A percentile compares a stretch with the other conserved stretches of the same genome.
phyloP scores from a whole-genome alignment of 2,888 invertebrate species.

The Nycteola revayana region DNA sequence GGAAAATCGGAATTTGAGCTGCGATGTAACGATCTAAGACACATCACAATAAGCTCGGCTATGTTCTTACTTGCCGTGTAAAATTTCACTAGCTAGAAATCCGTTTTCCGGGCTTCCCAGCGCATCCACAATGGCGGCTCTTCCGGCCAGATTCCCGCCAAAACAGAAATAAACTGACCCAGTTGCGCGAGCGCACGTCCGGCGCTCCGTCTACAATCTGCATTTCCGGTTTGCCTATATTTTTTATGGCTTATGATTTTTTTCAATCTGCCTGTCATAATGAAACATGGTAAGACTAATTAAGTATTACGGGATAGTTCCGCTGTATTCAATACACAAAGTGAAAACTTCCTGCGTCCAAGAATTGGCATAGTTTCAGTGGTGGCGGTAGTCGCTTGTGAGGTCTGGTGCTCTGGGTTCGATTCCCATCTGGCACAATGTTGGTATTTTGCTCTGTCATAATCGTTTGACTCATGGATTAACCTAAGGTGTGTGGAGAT shows the following conservation, averaged over 20 bases:
- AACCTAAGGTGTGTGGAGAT: too few relatives aligned
- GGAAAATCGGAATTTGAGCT: conserved; percentile 47
- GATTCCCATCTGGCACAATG: too few relatives aligned
- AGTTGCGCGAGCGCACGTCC: conserved; percentile 73
- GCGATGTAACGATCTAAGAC: conserved; percentile 38
- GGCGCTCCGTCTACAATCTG: conserved; percentile 68
- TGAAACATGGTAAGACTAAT: conserved; percentile 43
- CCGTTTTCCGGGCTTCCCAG: conserved; percentile 78
- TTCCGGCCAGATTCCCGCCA: conserved; percentile 82
- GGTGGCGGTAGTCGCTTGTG: too few relatives aligned
- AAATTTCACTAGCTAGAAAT: conserved; percentile 77
- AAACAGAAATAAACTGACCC: conserved; percentile 81
- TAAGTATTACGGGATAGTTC: conserved; percentile 31
- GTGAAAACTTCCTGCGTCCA: too few relatives aligned
- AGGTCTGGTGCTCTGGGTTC: too few relatives aligned
- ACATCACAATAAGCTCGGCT: conserved; percentile 51
- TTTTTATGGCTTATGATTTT: conserved; percentile 73
- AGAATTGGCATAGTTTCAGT: too few relatives aligned
- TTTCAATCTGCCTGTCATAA: conserved; percentile 44
- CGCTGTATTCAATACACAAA: not conserved
- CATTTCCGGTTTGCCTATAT: conserved; percentile 78
- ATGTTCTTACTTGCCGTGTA: conserved; percentile 58
- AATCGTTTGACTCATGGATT: too few relatives aligned
- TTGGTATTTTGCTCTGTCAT: too few relatives aligned
- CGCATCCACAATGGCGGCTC: conserved; percentile 77